Evolutionary conservation across 2,113 vertebrate species (phyloP).

Genomic region (Tragulus kanchil): DNA sequence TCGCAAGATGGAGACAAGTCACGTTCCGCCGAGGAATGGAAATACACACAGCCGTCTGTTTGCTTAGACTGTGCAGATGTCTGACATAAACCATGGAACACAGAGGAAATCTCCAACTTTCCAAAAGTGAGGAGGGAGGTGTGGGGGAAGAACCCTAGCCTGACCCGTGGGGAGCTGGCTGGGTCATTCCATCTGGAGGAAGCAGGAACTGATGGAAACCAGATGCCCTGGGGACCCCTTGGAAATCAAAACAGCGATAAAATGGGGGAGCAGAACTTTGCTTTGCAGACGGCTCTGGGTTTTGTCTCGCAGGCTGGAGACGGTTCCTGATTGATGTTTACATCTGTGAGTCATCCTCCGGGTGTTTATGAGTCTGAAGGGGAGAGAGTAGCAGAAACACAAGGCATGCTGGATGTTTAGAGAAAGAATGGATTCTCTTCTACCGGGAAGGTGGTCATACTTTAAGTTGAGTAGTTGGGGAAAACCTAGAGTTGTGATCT

Average conservation of each 20-base stretch:
- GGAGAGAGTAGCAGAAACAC: background rate
- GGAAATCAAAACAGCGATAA: background rate
- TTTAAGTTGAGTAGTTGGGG: background rate
- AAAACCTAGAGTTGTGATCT: background rate
- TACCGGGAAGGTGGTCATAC: background rate
- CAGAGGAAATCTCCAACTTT: background rate
- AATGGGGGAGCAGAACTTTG: background rate
- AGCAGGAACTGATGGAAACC: background rate
- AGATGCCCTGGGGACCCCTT: background rate
- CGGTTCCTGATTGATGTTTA: background rate
- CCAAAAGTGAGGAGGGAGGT: background rate
- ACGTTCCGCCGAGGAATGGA: fast-evolving
- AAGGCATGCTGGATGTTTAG: background rate
- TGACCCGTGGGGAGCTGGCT: background rate
- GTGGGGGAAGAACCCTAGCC: background rate
- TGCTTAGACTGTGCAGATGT: background rate
- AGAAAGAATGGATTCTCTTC: background rate
- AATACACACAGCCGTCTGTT: fast-evolving
- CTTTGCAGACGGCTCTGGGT: background rate
- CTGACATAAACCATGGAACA: background rate
- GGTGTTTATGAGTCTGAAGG: background rate
- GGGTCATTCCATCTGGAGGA: background rate
- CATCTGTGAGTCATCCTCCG: background rate
- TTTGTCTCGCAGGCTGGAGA: background rate
- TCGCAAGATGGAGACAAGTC: background rate